Evolutionary conservation across 2,113 vertebrate species (phyloP), one percentile per base, ranked within the genome.

Genomic region (Indicator indicator): DNA sequence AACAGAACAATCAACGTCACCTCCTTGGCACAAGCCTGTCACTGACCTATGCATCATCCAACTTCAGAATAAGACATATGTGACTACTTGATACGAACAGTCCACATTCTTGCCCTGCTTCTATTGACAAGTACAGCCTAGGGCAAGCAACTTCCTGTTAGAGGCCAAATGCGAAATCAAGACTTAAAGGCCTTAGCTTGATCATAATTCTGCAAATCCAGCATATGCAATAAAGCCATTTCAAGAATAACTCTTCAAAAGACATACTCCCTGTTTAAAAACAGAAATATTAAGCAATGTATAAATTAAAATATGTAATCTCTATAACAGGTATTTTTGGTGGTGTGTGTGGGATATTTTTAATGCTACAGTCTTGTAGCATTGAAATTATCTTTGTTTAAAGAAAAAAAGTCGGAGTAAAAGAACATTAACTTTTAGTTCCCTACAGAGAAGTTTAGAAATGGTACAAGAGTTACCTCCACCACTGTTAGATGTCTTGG

Each of bases 381-480:
- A 59, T 2, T 52, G 9, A 63, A 16, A 74, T 88, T 23, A 27
- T 26, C 8, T 5, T 9, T 58, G 60, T 4, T 11, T 21, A 46
- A 68, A 46, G 30, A 67, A 48, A 48, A 33, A 24, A 62, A 68
- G 38, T 59, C 16, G 44, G 11, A 82, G 12, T 44, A 68, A 48
- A 81, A 74, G 2, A 52, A 50, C 16, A 72, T 2, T 6, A 9
- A 77, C 13, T 67, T 48, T 59, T 48, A 81, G 21, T 6, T 62
- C 24, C 36, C 59, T 44, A 42, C 17, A 68, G 9, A 12, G 0
- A 0, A 23, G 26, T 11, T 62, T 6, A 52, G 32, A 83, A 72
- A 28, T 9, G 7, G 44, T 65, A 91, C 8, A 67, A 38, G 20
- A 92, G 17, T 44, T 77, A 33, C 6, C 18, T 33, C 30, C 4